Evolutionary conservation across 1,140 invertebrate genomes (phyloP).

Genomic region (Drosophila melanogaster): Release_6_plus_ISO1_MT NT_037436.4:1040001-1040500

Average conservation of each 20-base stretch:
- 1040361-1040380: constrained; percentile 6
- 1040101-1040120: constrained; percentile 97
- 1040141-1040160: constrained; percentile 95
- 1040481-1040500: neutral
- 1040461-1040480: constrained; percentile 51
- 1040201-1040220: constrained; percentile 96
- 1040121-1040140: constrained; percentile 95
- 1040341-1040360: constrained; percentile 94
- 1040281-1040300: constrained; percentile 90
- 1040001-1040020: constrained; percentile 97
- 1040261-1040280: constrained; percentile 10
- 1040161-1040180: constrained; percentile 93
- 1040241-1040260: constrained; percentile 26
- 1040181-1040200: constrained; percentile 98
- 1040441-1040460: constrained; percentile 66
- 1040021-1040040: constrained; percentile 97
- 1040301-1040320: constrained; percentile 92
- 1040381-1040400: constrained; percentile 9
- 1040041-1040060: constrained; percentile 94
- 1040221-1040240: constrained; percentile 85
- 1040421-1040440: constrained; percentile 64
- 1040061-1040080: constrained; percentile 95
- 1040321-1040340: constrained; percentile 95
- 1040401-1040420: constrained; percentile 17
- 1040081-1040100: constrained; percentile 96